Evolutionary conservation across 2,113 vertebrate genomes (phyloP).

Genomic region (Oriolus oriolus): DNA sequence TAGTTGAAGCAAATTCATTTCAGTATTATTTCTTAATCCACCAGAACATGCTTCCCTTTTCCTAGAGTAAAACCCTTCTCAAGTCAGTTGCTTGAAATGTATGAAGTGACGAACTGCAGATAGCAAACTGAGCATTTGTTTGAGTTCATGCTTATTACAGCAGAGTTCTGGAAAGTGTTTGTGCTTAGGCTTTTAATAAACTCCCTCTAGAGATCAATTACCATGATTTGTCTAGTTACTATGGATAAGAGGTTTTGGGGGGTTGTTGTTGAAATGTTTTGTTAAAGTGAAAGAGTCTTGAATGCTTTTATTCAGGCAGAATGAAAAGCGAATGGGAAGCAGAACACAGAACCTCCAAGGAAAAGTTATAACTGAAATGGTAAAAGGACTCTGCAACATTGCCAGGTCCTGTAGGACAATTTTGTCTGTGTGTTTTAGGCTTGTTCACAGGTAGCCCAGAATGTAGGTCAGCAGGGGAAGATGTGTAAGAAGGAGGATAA

Average conservation of each 20-base stretch:
- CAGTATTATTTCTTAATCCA: slow-evolving; percentile 41
- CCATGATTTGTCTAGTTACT: slow-evolving; percentile 67
- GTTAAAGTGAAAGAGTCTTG: slow-evolving; percentile 36
- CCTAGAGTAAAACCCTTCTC: slow-evolving; percentile 53
- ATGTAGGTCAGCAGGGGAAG: slow-evolving; percentile 26
- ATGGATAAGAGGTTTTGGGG: slow-evolving; percentile 56
- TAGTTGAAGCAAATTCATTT: slow-evolving; percentile 24
- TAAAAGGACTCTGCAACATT: neutral
- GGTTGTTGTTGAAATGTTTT: slow-evolving; percentile 34
- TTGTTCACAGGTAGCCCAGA: slow-evolving; percentile 57
- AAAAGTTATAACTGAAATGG: neutral
- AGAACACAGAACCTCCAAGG: neutral
- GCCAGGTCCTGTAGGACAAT: neutral
- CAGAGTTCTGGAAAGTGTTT: slow-evolving; percentile 64
- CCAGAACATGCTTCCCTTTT: slow-evolving; percentile 21
- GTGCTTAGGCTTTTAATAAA: slow-evolving; percentile 72
- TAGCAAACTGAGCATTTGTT: slow-evolving; percentile 65
- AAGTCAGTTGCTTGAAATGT: slow-evolving; percentile 56
- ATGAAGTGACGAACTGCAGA: slow-evolving; percentile 65
- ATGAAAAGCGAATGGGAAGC: neutral
- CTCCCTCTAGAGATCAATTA: slow-evolving; percentile 73
- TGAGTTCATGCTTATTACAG: slow-evolving; percentile 66
- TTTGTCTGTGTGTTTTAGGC: neutral
- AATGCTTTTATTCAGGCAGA: neutral
- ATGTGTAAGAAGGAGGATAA: neutral